Conservation (phyloP, 2,888 invertebrate species). For the Spodoptera littoralis region DNA sequence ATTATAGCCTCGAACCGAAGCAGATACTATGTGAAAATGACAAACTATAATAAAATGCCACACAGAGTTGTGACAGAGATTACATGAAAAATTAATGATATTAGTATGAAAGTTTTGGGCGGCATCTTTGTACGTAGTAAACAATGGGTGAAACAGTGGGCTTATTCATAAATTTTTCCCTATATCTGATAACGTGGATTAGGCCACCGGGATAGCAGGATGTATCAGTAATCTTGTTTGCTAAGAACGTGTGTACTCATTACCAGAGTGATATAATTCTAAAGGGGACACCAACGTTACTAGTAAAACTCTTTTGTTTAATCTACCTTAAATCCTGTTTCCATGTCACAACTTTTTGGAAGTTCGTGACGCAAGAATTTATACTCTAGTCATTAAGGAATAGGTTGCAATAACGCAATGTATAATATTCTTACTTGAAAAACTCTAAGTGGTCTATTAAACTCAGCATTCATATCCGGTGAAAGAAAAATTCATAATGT, state of each 20-base stretch:
- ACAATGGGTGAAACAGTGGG: conserved; percentile 67
- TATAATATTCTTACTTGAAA: too few relatives aligned
- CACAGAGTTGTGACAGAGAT: conserved; percentile 39
- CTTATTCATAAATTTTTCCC: conserved; percentile 82
- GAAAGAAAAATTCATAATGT: too few relatives aligned
- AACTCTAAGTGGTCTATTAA: too few relatives aligned
- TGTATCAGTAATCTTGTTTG: conserved; percentile 84
- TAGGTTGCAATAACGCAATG: too few relatives aligned
- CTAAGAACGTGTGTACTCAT: conserved; percentile 68
- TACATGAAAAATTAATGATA: conserved; percentile 50
- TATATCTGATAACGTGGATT: conserved; percentile 81
- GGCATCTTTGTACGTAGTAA: conserved; percentile 73
- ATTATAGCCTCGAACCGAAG: background rate
- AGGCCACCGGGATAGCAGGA: conserved; percentile 87
- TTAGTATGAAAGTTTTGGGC: conserved; percentile 53
- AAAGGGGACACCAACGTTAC: conserved; percentile 52
- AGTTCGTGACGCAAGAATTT: conserved; percentile 15
- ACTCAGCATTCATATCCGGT: too few relatives aligned
- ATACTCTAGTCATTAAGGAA: background rate
- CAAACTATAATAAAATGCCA: conserved; percentile 32
- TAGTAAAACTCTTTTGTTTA: conserved; percentile 51
- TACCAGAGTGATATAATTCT: conserved; percentile 62
- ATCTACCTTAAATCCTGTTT: conserved; percentile 38
- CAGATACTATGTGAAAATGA: conserved; percentile 27
- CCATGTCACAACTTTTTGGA: conserved; percentile 23